Conservation (phyloP, 2,797 vertebrate species). For the Tangara arthus region DNA sequence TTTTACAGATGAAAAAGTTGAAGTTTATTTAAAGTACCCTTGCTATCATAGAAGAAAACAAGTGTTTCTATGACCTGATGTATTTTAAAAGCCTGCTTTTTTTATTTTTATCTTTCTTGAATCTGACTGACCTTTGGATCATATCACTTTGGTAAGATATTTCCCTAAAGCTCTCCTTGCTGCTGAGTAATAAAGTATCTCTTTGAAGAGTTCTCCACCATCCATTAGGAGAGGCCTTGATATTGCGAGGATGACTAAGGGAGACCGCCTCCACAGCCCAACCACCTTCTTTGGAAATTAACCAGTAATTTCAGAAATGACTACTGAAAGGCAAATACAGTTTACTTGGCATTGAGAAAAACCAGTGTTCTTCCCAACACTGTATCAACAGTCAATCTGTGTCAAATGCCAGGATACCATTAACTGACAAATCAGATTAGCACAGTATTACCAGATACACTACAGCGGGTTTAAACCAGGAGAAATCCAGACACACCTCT, state of each 20-base stretch:
- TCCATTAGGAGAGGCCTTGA: background rate
- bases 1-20: background rate
- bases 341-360: background rate
- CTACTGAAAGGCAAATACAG: background rate
- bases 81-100: background rate
- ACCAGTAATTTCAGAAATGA: background rate
- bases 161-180: background rate
- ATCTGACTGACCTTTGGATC: background rate
- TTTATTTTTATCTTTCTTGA: background rate
- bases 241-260: background rate
- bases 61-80: background rate
- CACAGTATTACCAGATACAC: background rate
- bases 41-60: background rate
- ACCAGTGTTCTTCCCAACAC: background rate
- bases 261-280: background rate
- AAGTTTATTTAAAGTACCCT: background rate
- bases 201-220: background rate
- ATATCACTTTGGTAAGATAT: background rate
- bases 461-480: background rate
- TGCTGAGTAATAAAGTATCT: background rate
- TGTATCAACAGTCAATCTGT: background rate
- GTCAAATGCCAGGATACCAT: background rate
- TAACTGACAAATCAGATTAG: background rate
- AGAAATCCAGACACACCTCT: background rate
- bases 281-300: background rate